Evolutionary conservation across 2,113 vertebrate genomes (phyloP).

Genomic region (Oryzias celebensis): DNA sequence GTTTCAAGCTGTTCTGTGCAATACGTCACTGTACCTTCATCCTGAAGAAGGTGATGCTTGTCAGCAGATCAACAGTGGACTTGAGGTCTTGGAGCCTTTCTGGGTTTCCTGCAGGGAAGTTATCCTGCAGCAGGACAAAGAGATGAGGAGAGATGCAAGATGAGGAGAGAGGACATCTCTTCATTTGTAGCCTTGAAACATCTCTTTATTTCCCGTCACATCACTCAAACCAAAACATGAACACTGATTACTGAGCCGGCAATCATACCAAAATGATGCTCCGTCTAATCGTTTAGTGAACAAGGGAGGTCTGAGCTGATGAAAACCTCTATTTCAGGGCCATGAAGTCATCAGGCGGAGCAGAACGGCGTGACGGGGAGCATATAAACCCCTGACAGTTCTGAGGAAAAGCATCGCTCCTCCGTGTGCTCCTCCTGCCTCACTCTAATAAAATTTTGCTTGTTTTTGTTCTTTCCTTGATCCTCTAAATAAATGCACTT

Average conservation of each 20-base stretch:
- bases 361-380: constrained; percentile 60
- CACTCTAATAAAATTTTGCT: constrained; percentile 33
- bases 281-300: constrained; percentile 67
- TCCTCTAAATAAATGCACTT: constrained; percentile 35
- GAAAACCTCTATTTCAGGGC: constrained; percentile 66
- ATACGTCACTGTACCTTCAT: constrained; percentile 86
- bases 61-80: constrained; percentile 95
- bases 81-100: constrained; percentile 95
- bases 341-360: constrained; percentile 73
- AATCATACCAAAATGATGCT: constrained; percentile 64
- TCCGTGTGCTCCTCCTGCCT: constrained; percentile 47
- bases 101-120: constrained; percentile 92
- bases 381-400: constrained; percentile 65
- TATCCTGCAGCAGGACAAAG: constrained; percentile 80
- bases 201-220: constrained; percentile 19
- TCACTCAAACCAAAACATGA: constrained; percentile 40
- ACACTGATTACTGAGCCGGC: constrained; percentile 59
- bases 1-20: neutral
- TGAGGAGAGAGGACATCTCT: constrained; percentile 14
- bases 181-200: constrained; percentile 14
- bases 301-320: constrained; percentile 63
- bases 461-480: constrained; percentile 29
- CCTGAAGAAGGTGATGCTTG: constrained; percentile 97
- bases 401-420: constrained; percentile 35
- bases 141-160: constrained; percentile 24